Evolutionary conservation across 2,113 vertebrate genomes (phyloP).

Genomic region (Hystrix cristata): DNA sequence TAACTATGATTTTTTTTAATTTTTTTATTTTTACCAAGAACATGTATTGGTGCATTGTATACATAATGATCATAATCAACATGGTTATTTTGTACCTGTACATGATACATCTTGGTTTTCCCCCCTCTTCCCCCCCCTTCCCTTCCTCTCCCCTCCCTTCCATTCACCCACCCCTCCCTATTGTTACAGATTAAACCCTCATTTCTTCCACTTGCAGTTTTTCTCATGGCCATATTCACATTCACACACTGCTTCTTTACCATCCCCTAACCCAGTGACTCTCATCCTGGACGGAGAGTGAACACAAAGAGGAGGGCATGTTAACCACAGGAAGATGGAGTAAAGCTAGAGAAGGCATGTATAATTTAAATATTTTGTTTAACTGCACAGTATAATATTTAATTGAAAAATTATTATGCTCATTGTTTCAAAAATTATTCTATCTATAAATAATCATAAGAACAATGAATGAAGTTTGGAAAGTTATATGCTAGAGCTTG

Average conservation of each 20-base stretch:
- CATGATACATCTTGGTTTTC: too few species aligned
- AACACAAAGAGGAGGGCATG: not conserved
- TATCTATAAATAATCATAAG: not conserved
- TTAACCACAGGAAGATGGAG: not conserved
- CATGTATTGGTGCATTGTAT: too few species aligned
- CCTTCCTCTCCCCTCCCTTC: too few species aligned
- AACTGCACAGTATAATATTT: not conserved
- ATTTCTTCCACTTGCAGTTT: not conserved
- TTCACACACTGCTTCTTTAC: not conserved
- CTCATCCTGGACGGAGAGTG: not conserved
- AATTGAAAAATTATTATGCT: not conserved
- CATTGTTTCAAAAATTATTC: not conserved
- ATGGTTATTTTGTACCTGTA: too few species aligned
- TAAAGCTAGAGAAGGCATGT: not conserved
- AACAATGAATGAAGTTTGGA: not conserved
- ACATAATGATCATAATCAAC: too few species aligned
- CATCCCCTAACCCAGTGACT: not conserved
- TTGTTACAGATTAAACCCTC: not conserved
- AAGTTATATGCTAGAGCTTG: not conserved
- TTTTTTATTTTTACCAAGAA: too few species aligned
- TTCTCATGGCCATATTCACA: not conserved
- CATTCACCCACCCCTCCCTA: too few species aligned
- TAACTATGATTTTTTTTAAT: not conserved
- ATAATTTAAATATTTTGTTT: not conserved
- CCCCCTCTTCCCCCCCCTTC: too few species aligned